Conservation (phyloP, 2,113 vertebrate genomes). For the Siniperca knerii region DNA sequence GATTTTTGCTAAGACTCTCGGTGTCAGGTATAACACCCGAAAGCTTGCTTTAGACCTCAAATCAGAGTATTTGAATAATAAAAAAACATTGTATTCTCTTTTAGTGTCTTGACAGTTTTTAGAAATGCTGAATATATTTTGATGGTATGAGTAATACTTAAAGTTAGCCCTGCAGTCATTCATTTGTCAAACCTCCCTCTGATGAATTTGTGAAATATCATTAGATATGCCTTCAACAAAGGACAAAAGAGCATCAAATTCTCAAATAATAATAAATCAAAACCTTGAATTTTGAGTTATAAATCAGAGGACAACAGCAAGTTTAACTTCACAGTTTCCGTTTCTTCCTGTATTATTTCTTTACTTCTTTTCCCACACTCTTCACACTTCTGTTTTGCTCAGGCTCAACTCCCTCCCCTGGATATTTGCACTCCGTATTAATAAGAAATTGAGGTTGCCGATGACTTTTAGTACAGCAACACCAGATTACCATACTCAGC, state of each 20-base stretch:
- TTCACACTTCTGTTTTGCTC: constrained; percentile 38
- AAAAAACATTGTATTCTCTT: constrained; percentile 34
- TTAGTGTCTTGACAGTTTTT: constrained; percentile 51
- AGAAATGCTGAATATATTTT: constrained; percentile 53
- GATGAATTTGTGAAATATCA: constrained; percentile 53
- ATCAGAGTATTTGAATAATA: constrained; percentile 71
- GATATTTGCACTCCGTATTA: constrained; percentile 75
- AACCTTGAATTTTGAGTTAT: constrained; percentile 19
- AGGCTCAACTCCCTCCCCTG: constrained; percentile 49
- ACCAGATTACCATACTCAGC: constrained; percentile 73
- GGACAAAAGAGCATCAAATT: constrained; percentile 17
- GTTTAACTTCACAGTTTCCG: constrained; percentile 33
- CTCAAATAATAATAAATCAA: constrained; percentile 37
- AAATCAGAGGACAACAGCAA: constrained; percentile 37
- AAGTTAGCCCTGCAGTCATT: constrained; percentile 56
- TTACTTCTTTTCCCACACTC: constrained; percentile 3
- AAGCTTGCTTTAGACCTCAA: constrained; percentile 63
- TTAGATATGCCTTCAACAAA: constrained; percentile 52
- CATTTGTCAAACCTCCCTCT: constrained; percentile 45
- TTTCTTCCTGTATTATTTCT: constrained; percentile 23
- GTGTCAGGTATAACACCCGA: constrained; percentile 58
- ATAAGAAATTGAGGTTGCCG: constrained; percentile 79
- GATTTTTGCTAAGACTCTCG: constrained; percentile 68
- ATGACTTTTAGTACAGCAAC: constrained; percentile 78
- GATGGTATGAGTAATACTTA: constrained; percentile 62